Base-by-base conservation (phyloP, 2,797 vertebrate genomes). In the Chiroxiphia lanceolata region DNA sequence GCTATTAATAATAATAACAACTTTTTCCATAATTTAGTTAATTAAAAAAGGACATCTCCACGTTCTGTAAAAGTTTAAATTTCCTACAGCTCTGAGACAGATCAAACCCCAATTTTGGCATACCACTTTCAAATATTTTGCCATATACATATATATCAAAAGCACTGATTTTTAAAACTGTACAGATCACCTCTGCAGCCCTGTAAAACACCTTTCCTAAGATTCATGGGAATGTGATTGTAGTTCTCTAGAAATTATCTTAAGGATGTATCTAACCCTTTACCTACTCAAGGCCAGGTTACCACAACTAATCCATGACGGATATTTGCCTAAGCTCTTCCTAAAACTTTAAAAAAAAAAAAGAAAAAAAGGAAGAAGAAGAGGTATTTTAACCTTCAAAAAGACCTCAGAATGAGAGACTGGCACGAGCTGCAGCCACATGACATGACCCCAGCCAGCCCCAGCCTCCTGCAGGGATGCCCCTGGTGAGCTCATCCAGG, bases 381-480 rank as follows among this genome's bases (percentile, higher is more conserved):
- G 2, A 54, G 8, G 7, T 17, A 19, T 70, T 83, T 80, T 75
- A 75, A 51, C 59, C 19, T 77, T 61, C 65, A 80, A 61, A 85
- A 85, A 70, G 19, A n/a, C 4, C 22, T 47, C 27, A 53, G 25
- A 71, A 48, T 22, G 20, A 84, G 40, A 60, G 27, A 12, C 18
- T 77, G 51, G 22, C 16, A 44, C 19, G 71, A 85, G 44, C 40
- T 56, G n/a, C 15, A 84, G 33, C 7, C 20, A 19, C 10, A 23
- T 0, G 13, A 53, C 3, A 38, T 20, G 38, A 31, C 10, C 86
- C 47, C 10, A n/a, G 23, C 5, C 57, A 61, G 33, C 6, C 6
- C 34, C 45, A 54, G 40, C 20, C 11, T 40, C 2, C 0, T 2
- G 15, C 1, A 8, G 23, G 0, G 1, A 50, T 69, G 33, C 15